Percentiles rank a stretch among this genome's conserved stretches.
Conservation (phyloP, 2,113 vertebrate genomes). For the Melanerpes formicivorus region DNA sequence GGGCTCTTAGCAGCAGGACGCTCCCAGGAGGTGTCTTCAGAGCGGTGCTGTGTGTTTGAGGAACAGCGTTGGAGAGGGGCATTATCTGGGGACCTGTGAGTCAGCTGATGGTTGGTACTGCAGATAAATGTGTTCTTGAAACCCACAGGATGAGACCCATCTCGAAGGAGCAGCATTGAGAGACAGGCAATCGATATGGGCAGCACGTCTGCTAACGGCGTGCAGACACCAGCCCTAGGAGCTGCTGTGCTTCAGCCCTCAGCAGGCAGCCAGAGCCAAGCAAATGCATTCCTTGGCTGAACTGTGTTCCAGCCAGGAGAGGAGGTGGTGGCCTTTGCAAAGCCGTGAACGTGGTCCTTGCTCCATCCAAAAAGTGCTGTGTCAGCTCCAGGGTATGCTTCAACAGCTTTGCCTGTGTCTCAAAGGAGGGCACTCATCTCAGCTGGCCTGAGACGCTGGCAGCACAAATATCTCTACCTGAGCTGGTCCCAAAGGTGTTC, state of each 20-base stretch:
- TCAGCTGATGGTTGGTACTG: neutral
- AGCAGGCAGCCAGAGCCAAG: neutral
- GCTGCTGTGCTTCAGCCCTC: neutral
- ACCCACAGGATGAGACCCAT: neutral
- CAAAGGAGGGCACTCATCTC: neutral
- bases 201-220: neutral
- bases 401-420: neutral
- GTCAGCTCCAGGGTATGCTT: neutral
- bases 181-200: neutral
- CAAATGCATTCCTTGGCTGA: constrained; percentile 14
- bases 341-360: neutral
- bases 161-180: neutral
- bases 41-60: neutral
- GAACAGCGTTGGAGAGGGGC: neutral
- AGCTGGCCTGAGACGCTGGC: neutral
- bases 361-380: neutral
- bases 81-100: neutral
- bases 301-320: neutral
- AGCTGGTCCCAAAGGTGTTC: neutral
- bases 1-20: neutral
- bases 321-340: neutral
- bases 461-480: neutral
- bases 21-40: neutral
- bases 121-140: neutral
- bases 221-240: neutral